Evolutionary conservation across 2,888 invertebrate species (phyloP).

Genomic region (Synergus japonicus): DNA sequence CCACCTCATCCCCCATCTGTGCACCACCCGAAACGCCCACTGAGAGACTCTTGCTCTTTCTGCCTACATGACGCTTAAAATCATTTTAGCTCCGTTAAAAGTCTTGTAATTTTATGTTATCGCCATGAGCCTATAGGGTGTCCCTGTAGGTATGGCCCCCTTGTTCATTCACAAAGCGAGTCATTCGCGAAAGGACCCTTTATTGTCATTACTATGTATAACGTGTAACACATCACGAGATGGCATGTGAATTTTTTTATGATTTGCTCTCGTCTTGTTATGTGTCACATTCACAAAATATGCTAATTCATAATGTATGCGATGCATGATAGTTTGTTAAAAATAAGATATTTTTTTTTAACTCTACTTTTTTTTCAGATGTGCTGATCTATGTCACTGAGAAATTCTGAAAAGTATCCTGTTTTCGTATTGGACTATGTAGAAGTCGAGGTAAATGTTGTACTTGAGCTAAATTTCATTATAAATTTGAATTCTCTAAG

Average conservation of each 20-base stretch:
- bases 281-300: conserved; percentile 20
- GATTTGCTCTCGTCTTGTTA: conserved; percentile 3
- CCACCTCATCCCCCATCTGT: not conserved
- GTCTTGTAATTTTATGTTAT: conserved; percentile 57
- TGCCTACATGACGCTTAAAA: conserved; percentile 42
- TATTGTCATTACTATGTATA: conserved; percentile 37
- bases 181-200: conserved; percentile 23
- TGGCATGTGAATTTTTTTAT: conserved; percentile 16
- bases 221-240: conserved; percentile 36
- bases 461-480: too few species aligned
- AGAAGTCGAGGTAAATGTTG: too few species aligned
- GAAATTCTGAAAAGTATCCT: too few species aligned
- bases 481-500: too few species aligned
- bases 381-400: not conserved
- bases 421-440: too few species aligned
- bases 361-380: not conserved
- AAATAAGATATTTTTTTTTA: not conserved
- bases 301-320: conserved; percentile 17
- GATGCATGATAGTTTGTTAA: not conserved
- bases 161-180: conserved; percentile 32
- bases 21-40: conserved; percentile 24
- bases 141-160: not conserved
- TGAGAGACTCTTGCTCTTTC: conserved; percentile 14
- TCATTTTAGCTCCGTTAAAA: conserved; percentile 53
- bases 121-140: conserved; percentile 37